phyloP scores from a whole-genome alignment of 1,140 invertebrate species.

The Drosophila littoralis region DNA sequence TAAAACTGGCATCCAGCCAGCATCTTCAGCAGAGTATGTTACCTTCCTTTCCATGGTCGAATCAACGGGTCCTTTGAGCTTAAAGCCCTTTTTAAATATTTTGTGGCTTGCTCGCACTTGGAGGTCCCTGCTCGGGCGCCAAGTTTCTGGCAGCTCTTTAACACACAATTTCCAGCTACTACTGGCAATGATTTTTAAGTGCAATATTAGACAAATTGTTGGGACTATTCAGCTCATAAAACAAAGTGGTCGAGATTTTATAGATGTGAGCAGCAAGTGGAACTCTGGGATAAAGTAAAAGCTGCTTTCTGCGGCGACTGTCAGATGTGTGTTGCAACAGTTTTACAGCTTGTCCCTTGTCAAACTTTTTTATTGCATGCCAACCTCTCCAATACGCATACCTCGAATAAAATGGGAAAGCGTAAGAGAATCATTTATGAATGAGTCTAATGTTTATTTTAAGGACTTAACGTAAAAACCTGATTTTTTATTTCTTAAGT shows the following conservation, averaged over 20 bases:
- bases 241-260: conserved; percentile 38
- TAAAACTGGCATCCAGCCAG: conserved; percentile 18
- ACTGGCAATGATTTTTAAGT: conserved; percentile 54
- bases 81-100: conserved; percentile 13
- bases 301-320: conserved; percentile 40
- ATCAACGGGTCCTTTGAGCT: conserved; percentile 56
- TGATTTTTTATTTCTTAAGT: too few species aligned
- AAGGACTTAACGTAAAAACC: too few species aligned
- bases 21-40: background rate
- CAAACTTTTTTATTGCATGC: conserved; percentile 52
- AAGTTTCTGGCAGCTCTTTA: conserved; percentile 70
- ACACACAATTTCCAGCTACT: conserved; percentile 57
- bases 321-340: conserved; percentile 35
- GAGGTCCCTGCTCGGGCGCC: conserved; percentile 29
- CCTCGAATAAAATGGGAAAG: too few species aligned
- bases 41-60: conserved; percentile 32
- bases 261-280: background rate
- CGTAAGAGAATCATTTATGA: too few species aligned
- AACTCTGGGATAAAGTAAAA: conserved; percentile 43
- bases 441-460: too few species aligned
- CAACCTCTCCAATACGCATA: too few species aligned
- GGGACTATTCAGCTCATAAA: conserved; percentile 52
- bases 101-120: too few species aligned
- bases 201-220: conserved; percentile 59
- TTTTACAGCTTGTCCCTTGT: conserved; percentile 56